These are phyloP conservation scores for Saimiri boliviensis DNA, from an alignment of 2,113 vertebrate genomes.

Conservation along the genomic window DNA sequence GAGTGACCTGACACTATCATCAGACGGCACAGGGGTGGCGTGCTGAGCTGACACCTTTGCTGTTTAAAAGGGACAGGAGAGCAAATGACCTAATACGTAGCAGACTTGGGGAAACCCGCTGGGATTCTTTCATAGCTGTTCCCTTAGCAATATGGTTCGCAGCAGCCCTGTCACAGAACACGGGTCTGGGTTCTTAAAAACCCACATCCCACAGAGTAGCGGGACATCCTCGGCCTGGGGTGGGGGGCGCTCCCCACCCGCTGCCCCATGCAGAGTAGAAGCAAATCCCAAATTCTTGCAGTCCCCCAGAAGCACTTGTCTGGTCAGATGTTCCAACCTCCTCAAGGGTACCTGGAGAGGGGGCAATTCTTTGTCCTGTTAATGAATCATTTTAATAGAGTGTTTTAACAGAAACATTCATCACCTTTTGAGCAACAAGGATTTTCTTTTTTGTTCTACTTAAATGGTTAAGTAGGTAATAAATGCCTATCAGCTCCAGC, in stretches of 20 bases:
- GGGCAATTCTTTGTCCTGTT: conserved; percentile 79
- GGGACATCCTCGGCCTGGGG: too few relatives aligned
- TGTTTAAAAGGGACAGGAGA: background rate
- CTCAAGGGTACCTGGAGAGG: conserved; percentile 71
- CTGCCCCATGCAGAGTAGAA: background rate
- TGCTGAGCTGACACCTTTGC: background rate
- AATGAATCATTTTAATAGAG: conserved; percentile 86
- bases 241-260: fast-evolving
- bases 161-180: fast-evolving
- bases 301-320: conserved; percentile 56
- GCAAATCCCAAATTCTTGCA: background rate
- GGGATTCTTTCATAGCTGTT: too few relatives aligned
- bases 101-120: background rate
- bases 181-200: background rate
- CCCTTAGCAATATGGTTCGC: fast-evolving
- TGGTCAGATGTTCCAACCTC: conserved; percentile 74
- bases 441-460: conserved; percentile 81
- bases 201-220: too few relatives aligned
- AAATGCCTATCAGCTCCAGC: conserved; percentile 84
- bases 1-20: fast-evolving
- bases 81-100: background rate
- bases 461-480: conserved; percentile 84
- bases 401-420: conserved; percentile 83
- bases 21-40: fast-evolving
- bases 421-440: conserved; percentile 83